Evolutionary conservation across 2,888 invertebrate genomes (phyloP).

Genomic region (Acheta domesticus): DNA sequence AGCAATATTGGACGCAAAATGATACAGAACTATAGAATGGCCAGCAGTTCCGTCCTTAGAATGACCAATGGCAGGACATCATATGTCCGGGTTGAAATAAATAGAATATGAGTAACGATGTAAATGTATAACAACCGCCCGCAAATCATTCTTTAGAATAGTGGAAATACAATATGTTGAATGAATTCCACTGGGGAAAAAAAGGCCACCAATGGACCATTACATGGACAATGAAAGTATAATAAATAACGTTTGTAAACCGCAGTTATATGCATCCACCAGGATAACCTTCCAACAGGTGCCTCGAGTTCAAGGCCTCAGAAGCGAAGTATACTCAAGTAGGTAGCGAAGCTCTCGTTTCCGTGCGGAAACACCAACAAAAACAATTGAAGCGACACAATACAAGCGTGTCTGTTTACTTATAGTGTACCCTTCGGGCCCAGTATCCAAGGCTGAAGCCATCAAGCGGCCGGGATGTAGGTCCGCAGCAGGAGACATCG

Average conservation of each 20-base stretch:
- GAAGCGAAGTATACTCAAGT: neutral
- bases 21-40: no score
- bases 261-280: neutral
- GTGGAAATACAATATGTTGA: no score
- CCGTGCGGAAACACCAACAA: neutral
- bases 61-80: no score
- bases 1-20: no score
- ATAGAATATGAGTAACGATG: no score
- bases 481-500: no score
- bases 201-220: no score
- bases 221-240: neutral
- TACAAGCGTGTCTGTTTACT: neutral
- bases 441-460: neutral
- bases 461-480: neutral
- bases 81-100: no score
- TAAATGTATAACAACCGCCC: no score
- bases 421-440: neutral
- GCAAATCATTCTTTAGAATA: no score
- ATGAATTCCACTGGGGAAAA: no score
- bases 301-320: neutral
- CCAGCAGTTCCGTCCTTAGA: no score
- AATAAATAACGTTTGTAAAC: neutral
- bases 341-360: neutral
- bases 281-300: neutral
- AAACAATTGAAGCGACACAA: conserved; percentile 2